phyloP scores from a whole-genome alignment of 2,888 invertebrate genomes.

The Oscheius sp. region DNA sequence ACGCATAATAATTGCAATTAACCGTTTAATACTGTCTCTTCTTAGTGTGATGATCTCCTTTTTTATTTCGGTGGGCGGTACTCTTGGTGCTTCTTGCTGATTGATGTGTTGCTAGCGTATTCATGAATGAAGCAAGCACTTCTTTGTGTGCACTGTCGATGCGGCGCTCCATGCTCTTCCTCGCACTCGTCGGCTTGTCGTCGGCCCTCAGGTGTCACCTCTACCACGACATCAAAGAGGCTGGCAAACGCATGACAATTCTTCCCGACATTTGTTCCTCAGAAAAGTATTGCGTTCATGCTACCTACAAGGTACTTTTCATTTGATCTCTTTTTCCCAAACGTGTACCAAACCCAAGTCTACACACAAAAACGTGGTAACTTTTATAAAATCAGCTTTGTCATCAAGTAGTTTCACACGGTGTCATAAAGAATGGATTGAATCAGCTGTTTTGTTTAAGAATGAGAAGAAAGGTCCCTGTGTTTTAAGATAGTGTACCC shows the following conservation, averaged over 20 bases:
- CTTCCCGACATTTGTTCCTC: conserved; percentile 54
- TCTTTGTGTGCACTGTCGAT: conserved; percentile 34
- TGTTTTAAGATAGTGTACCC: neutral
- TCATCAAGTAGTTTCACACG: too few relatives aligned
- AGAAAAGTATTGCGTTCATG: conserved; percentile 45
- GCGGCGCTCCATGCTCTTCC: conserved; percentile 33
- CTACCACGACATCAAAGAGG: conserved; percentile 58
- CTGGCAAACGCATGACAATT: conserved; percentile 52
- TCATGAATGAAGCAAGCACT: conserved; percentile 43
- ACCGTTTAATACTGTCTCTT: conserved; percentile 12
- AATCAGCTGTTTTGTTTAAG: too few relatives aligned
- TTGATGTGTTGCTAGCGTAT: conserved; percentile 42
- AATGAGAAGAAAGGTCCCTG: too few relatives aligned
- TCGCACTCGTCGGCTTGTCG: conserved; percentile 28
- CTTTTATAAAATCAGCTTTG: conserved; percentile 1
- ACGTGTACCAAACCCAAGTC: conserved; percentile 21
- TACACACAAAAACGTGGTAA: conserved; percentile 26
- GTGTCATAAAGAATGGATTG: neutral
- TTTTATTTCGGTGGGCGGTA: conserved; percentile 35
- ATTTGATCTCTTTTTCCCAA: conserved; percentile 12
- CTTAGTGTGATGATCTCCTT: conserved; percentile 38
- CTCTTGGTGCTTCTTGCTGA: conserved; percentile 37
- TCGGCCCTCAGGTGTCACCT: conserved; percentile 53
- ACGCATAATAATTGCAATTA: conserved; percentile 38
- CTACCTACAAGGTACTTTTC: conserved; percentile 39